Evolutionary conservation across 1,140 invertebrate genomes (phyloP).

Genomic region (Chelonus insularis): DNA sequence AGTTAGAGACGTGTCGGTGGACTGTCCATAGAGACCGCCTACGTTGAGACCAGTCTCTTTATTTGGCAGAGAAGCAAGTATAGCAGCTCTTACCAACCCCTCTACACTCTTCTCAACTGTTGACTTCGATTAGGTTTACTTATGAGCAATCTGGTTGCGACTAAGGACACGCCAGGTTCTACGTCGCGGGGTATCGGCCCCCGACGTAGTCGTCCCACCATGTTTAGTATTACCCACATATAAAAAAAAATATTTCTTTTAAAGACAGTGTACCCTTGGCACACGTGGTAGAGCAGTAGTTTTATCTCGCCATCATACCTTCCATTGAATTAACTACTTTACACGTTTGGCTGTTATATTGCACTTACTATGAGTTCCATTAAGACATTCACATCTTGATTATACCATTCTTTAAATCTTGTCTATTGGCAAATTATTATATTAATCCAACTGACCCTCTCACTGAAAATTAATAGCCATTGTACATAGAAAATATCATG

Average conservation of each 20-base stretch:
- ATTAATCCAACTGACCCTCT: too few relatives aligned
- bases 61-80: constrained; percentile 27
- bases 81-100: neutral
- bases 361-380: neutral
- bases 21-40: constrained; percentile 29
- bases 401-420: too few relatives aligned
- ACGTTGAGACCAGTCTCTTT: constrained; percentile 33
- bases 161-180: constrained; percentile 44
- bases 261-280: too few relatives aligned
- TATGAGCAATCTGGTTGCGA: constrained; percentile 40
- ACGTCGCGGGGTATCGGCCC: constrained; percentile 32
- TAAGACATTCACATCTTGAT: too few relatives aligned
- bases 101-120: constrained; percentile 26
- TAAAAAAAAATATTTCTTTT: too few relatives aligned
- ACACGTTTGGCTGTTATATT: neutral
- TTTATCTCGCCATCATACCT: constrained; percentile 10
- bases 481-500: too few relatives aligned
- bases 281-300: constrained; percentile 1
- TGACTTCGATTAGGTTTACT: constrained; percentile 46
- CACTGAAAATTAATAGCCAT: too few relatives aligned
- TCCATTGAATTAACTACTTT: neutral
- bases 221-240: constrained; percentile 15
- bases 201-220: neutral
- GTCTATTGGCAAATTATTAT: too few relatives aligned
- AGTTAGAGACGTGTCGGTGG: constrained; percentile 23